Conservation (phyloP, 2,113 vertebrate species). For the Hirundichthys speculiger region DNA sequence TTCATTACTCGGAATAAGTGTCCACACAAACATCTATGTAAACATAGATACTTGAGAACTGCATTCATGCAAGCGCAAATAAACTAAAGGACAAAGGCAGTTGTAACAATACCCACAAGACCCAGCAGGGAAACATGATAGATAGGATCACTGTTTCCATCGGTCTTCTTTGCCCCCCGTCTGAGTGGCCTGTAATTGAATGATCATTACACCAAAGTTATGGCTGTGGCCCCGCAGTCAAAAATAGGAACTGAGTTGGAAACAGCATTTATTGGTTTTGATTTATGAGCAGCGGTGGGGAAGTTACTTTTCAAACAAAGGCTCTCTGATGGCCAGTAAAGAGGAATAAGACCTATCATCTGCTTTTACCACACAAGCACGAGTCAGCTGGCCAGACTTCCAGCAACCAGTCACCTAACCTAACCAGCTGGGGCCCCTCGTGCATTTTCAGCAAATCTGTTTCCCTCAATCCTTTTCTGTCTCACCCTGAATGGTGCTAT, state of each 20-base stretch:
- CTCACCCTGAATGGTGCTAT: slow-evolving; percentile 69
- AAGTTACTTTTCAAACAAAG: slow-evolving; percentile 64
- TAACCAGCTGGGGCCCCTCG: slow-evolving; percentile 72
- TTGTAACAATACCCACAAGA: slow-evolving; percentile 43
- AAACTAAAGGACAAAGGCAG: slow-evolving; percentile 40
- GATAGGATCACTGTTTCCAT: slow-evolving; percentile 50
- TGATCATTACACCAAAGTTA: slow-evolving; percentile 71
- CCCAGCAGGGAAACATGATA: slow-evolving; percentile 51
- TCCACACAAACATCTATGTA: slow-evolving; percentile 24
- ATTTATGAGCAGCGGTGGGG: slow-evolving; percentile 72
- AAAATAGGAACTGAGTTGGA: slow-evolving; percentile 61
- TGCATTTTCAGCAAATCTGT: slow-evolving; percentile 69
- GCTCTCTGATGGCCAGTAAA: slow-evolving; percentile 75
- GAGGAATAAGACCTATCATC: slow-evolving; percentile 66
- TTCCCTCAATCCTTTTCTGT: slow-evolving; percentile 57
- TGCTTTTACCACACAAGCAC: slow-evolving; percentile 57
- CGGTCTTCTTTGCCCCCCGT: slow-evolving; percentile 39
- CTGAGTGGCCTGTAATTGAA: slow-evolving; percentile 70
- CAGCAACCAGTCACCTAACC: slow-evolving; percentile 56
- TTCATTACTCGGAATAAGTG: background rate
- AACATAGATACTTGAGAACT: slow-evolving; percentile 27
- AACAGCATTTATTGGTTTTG: slow-evolving; percentile 74
- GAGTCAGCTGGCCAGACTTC: slow-evolving; percentile 50
- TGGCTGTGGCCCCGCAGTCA: slow-evolving; percentile 40
- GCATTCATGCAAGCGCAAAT: slow-evolving; percentile 21